phyloP scores from a whole-genome alignment of 1,140 invertebrate species.

The Eupristina koningsbergeri region DNA sequence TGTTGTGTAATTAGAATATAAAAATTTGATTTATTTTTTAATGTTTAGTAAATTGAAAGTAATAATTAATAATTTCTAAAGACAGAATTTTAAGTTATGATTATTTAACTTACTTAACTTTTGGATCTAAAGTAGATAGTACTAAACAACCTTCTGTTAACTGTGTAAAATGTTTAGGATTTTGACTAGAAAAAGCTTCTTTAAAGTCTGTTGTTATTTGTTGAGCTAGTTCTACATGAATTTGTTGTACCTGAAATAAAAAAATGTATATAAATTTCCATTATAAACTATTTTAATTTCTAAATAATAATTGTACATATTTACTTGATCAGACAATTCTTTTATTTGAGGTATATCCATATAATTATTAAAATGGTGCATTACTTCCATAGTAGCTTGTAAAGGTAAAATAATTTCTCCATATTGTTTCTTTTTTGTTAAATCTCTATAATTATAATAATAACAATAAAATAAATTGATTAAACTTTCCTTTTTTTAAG shows the following conservation, averaged over 20 bases:
- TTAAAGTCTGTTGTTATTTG: conserved; percentile 97
- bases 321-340: conserved; percentile 83
- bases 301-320: conserved; percentile 45
- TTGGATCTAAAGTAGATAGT: conserved; percentile 91
- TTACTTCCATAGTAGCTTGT: conserved; percentile 97
- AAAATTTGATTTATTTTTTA: neutral
- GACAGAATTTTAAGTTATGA: neutral
- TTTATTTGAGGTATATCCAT: conserved; percentile 90
- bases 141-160: conserved; percentile 94
- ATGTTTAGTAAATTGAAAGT: neutral
- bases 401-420: conserved; percentile 94
- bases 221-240: conserved; percentile 87
- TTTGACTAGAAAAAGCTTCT: conserved; percentile 87
- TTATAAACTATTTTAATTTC: conserved; percentile 22
- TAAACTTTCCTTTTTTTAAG: neutral
- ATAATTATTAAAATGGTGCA: conserved; percentile 89
- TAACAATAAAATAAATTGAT: neutral
- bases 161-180: conserved; percentile 82
- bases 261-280: neutral
- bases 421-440: conserved; percentile 87
- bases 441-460: conserved; percentile 62
- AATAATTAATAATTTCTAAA: neutral
- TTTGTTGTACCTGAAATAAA: conserved; percentile 82
- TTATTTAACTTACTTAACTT: conserved; percentile 82
- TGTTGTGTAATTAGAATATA: too few relatives aligned